Conservation (phyloP, 1,140 invertebrate species). For the Drosophila asahinai region DNA sequence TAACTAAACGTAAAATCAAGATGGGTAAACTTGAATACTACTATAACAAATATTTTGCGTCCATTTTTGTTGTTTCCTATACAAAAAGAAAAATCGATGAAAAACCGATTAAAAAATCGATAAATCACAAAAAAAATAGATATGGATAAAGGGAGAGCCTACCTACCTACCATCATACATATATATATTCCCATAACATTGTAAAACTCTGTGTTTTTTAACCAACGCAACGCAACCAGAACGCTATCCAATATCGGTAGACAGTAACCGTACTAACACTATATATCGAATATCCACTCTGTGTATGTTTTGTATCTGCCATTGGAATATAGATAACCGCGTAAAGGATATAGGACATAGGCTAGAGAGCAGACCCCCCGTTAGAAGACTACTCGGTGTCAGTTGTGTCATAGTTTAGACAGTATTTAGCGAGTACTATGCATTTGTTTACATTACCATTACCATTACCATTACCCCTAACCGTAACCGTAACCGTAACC, state of each 20-base stretch:
- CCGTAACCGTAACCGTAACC: neutral
- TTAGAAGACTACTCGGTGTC: conserved; percentile 65
- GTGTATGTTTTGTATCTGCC: conserved; percentile 65
- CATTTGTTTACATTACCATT: conserved; percentile 41
- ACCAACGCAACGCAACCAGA: conserved; percentile 14
- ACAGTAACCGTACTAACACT: conserved; percentile 24
- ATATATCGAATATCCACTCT: conserved; percentile 47
- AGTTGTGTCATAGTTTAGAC: conserved; percentile 73
- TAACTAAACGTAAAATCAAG: conserved; percentile 68
- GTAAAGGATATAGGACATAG: conserved; percentile 39
- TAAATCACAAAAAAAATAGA: conserved; percentile 3
- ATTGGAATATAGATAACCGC: conserved; percentile 38
- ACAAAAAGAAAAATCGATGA: conserved; percentile 33
- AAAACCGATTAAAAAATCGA: conserved; percentile 11
- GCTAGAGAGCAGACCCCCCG: conserved; percentile 31
- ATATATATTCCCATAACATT: conserved; percentile 22
- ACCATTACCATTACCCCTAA: neutral
- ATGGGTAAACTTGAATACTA: conserved; percentile 51
- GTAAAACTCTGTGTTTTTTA: conserved; percentile 38
- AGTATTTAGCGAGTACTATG: conserved; percentile 44
- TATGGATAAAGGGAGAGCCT: neutral
- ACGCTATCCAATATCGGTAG: conserved; percentile 30
- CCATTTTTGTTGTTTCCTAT: conserved; percentile 81
- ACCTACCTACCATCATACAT: neutral
- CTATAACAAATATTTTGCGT: conserved; percentile 80